phyloP scores from a whole-genome alignment of 1,140 invertebrate genomes.

The Drosophila subpulchrella region DNA sequence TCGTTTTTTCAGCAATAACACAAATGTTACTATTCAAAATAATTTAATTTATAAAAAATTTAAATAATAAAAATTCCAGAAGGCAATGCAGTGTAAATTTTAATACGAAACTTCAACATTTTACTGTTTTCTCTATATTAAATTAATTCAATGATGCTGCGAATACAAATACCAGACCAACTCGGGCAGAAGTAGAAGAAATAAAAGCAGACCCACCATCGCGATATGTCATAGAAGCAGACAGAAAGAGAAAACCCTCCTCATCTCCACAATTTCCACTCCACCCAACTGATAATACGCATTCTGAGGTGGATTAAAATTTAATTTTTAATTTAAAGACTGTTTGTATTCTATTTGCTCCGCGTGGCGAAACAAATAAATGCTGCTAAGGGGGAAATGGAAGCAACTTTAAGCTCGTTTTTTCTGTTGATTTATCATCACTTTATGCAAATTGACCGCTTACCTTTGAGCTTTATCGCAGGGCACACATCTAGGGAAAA shows the following conservation, averaged over 20 bases:
- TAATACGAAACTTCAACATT: no score
- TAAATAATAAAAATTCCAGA: no score
- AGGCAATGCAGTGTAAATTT: no score
- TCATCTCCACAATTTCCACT: neutral
- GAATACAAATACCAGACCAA: slow-evolving; percentile 1
- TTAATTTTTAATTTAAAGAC: slow-evolving; percentile 83
- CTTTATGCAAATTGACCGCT: slow-evolving; percentile 69
- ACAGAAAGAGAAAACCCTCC: slow-evolving; percentile 47
- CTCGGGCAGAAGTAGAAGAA: slow-evolving; percentile 48
- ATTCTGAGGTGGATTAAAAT: slow-evolving; percentile 69
- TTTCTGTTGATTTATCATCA: slow-evolving; percentile 77
- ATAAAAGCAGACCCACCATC: slow-evolving; percentile 48
- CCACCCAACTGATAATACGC: slow-evolving; percentile 61
- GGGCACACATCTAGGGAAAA: slow-evolving; percentile 26
- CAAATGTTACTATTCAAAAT: no score
- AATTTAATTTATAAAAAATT: no score
- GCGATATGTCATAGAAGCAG: slow-evolving; percentile 66
- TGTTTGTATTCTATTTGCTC: slow-evolving; percentile 75
- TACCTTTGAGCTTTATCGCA: slow-evolving; percentile 57
- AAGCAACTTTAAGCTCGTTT: slow-evolving; percentile 39
- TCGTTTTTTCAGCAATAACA: no score
- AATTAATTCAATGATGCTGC: neutral
- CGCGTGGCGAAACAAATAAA: slow-evolving; percentile 45
- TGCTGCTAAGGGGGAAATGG: slow-evolving; percentile 8
- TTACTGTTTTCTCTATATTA: no score